Evolutionary conservation across 2,888 invertebrate genomes (phyloP).

Genomic region (Sceliomorpha sp.): DNA sequence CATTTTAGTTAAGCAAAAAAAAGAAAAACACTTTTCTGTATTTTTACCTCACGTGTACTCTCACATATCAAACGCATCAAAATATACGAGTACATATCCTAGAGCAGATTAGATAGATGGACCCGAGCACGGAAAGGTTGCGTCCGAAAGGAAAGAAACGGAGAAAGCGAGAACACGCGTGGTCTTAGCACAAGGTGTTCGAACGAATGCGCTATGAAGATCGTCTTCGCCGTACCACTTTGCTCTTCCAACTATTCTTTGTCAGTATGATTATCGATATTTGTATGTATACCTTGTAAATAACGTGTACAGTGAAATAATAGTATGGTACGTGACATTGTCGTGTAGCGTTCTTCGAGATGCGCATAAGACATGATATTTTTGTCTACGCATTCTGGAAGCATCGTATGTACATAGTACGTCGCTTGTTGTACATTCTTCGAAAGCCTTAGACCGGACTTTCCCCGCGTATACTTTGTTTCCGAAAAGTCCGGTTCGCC

Average conservation of each 20-base stretch:
- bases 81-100: too few species aligned
- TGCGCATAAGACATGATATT: conserved; percentile 37
- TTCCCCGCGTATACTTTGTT: background rate
- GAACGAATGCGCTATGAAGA: too few species aligned
- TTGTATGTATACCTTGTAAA: conserved; percentile 42
- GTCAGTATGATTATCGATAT: conserved; percentile 25
- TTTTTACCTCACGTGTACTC: too few species aligned
- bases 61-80: too few species aligned
- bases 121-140: too few species aligned
- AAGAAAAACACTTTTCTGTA: too few species aligned
- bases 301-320: conserved; percentile 33
- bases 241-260: conserved; percentile 7
- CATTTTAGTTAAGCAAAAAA: too few species aligned
- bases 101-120: too few species aligned
- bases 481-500: conserved; percentile 1
- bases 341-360: conserved; percentile 28
- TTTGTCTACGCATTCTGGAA: conserved; percentile 44
- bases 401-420: conserved; percentile 38
- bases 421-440: conserved; percentile 47
- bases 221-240: too few species aligned
- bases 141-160: too few species aligned
- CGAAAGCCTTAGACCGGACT: conserved; percentile 40
- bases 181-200: too few species aligned
- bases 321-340: conserved; percentile 9
- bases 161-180: too few species aligned